These are phyloP conservation scores for Lepus europaeus DNA, from an alignment of 2,113 vertebrate genomes.

Conservation along the genomic window DNA sequence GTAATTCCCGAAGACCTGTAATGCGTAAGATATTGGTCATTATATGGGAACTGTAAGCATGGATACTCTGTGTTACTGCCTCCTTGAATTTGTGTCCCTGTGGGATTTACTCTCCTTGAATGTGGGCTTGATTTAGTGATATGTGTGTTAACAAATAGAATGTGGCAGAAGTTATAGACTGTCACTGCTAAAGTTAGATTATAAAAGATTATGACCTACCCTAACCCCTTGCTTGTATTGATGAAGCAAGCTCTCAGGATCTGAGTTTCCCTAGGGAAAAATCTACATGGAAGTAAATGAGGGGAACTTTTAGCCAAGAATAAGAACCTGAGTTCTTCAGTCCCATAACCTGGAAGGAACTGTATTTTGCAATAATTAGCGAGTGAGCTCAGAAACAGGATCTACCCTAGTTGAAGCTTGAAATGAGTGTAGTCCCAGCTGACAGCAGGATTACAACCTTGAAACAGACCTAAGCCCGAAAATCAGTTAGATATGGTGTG, in stretches of 20 bases:
- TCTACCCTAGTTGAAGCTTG: neutral
- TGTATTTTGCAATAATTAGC: neutral
- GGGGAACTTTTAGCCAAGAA: neutral
- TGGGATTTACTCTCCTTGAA: neutral
- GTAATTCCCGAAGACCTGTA: neutral
- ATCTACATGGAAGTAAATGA: neutral
- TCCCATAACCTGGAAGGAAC: neutral
- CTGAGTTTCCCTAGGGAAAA: neutral
- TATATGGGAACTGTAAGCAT: neutral
- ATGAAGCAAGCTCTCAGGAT: neutral
- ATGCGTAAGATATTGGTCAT: neutral
- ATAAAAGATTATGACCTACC: neutral
- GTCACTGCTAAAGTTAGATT: neutral
- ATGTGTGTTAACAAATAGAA: neutral
- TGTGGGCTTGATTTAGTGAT: neutral
- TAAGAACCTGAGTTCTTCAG: neutral
- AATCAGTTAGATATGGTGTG: neutral
- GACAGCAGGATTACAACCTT: neutral
- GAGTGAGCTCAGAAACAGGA: neutral
- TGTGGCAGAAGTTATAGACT: neutral
- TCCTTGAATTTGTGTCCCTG: neutral
- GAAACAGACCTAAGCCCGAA: neutral
- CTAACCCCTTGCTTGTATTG: neutral
- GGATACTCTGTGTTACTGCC: neutral
- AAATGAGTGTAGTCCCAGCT: neutral